phyloP scores from a whole-genome alignment of 2,797 vertebrate genomes.

The Myotis vivesi region DNA sequence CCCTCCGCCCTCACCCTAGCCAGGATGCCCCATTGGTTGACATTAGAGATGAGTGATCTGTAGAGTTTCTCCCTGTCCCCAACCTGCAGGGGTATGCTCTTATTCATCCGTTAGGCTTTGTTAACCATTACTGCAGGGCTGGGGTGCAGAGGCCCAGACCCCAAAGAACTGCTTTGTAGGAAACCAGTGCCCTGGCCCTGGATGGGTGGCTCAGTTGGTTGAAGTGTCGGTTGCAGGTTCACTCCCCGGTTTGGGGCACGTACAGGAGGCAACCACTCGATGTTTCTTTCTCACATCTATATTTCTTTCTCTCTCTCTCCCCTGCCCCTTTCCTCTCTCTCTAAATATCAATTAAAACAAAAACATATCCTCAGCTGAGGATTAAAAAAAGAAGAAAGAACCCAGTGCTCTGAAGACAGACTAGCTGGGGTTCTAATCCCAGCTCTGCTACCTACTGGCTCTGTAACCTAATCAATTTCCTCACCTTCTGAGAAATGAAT shows the following conservation, averaged over 20 bases:
- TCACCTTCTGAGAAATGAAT: neutral
- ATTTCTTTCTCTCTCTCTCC: neutral
- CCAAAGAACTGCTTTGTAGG: neutral
- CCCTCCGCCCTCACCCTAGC: neutral
- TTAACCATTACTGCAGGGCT: constrained; percentile 28
- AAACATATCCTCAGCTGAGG: neutral
- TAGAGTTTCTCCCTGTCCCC: neutral
- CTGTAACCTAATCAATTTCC: neutral
- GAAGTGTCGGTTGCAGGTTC: neutral
- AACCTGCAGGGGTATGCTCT: neutral
- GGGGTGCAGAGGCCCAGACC: neutral
- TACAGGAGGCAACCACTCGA: neutral
- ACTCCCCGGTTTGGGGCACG: neutral
- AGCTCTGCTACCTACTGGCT: neutral
- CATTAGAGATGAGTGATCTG: neutral
- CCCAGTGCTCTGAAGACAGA: neutral
- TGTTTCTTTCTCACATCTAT: neutral
- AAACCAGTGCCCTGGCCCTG: neutral
- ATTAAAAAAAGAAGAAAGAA: neutral
- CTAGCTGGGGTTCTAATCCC: neutral
- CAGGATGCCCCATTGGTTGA: neutral
- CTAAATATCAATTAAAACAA: neutral
- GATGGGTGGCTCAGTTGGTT: neutral
- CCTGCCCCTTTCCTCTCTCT: neutral
- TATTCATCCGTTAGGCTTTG: neutral